Conservation (phyloP, 2,888 invertebrate species). For the Eristalis arbustorum region DNA sequence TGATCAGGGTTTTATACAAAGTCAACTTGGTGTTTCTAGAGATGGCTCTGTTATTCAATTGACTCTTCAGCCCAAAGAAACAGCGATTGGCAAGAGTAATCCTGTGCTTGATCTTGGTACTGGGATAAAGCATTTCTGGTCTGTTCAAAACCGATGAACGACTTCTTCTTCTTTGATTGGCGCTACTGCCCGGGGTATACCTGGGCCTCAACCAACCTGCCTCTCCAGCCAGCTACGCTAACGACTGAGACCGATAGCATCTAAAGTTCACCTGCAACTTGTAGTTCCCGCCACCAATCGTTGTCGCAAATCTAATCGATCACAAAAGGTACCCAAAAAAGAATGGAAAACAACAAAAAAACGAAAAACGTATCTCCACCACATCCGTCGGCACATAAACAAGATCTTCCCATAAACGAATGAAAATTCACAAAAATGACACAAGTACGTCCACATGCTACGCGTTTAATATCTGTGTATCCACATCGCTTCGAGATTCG, state of each 20-base stretch:
- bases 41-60: too few species aligned
- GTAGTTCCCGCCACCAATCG: conserved; percentile 22
- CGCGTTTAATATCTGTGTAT: background rate
- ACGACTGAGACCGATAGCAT: background rate
- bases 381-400: conserved; percentile 25
- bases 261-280: background rate
- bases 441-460: background rate
- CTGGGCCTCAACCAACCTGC: too few species aligned
- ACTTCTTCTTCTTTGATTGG: too few species aligned
- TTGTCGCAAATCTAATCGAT: conserved; percentile 51
- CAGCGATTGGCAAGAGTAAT: too few species aligned
- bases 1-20: too few species aligned
- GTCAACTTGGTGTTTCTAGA: too few species aligned
- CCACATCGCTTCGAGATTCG: conserved; percentile 55
- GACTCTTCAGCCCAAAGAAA: too few species aligned
- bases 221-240: too few species aligned
- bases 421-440: background rate
- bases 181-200: too few species aligned
- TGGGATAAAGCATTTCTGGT: too few species aligned
- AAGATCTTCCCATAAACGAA: conserved; percentile 30
- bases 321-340: background rate
- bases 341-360: background rate
- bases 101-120: too few species aligned
- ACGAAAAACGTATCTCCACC: conserved; percentile 25
- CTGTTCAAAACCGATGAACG: too few species aligned